phyloP scores from a whole-genome alignment of 2,113 vertebrate genomes.

The Rhinolophus ferrumequinum region DNA sequence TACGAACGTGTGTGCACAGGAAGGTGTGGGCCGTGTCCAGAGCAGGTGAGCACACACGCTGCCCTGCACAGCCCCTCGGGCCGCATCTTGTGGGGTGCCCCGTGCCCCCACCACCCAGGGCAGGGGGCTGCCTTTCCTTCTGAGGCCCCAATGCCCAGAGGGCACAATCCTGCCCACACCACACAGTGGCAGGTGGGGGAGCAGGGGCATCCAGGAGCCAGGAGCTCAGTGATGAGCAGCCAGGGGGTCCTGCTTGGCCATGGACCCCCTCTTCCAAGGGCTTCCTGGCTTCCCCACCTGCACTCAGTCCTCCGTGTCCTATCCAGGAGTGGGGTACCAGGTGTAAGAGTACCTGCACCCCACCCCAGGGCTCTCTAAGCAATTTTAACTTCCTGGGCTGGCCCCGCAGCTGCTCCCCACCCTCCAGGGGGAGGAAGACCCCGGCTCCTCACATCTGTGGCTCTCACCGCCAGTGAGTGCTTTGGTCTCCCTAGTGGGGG shows the following conservation, averaged over 20 bases:
- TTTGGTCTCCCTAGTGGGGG: not conserved
- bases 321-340: not conserved
- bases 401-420: fast-evolving
- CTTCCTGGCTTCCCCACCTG: fast-evolving
- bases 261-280: fast-evolving
- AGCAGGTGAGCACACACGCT: fast-evolving
- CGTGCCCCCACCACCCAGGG: fast-evolving
- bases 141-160: no score
- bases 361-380: not conserved
- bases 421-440: not conserved
- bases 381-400: fast-evolving
- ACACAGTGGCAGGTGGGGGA: fast-evolving
- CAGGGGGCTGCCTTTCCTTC: not conserved
- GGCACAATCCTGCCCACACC: fast-evolving
- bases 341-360: not conserved
- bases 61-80: not conserved
- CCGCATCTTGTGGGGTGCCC: fast-evolving
- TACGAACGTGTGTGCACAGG: fast-evolving
- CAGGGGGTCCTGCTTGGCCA: not conserved
- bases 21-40: not conserved
- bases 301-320: not conserved
- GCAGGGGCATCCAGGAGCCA: fast-evolving
- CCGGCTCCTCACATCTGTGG: fast-evolving
- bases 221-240: fast-evolving
- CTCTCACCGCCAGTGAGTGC: not conserved